These are phyloP conservation scores for Chironomus tepperi DNA, from an alignment of 1,140 invertebrate species.

Conservation along the genomic window DNA sequence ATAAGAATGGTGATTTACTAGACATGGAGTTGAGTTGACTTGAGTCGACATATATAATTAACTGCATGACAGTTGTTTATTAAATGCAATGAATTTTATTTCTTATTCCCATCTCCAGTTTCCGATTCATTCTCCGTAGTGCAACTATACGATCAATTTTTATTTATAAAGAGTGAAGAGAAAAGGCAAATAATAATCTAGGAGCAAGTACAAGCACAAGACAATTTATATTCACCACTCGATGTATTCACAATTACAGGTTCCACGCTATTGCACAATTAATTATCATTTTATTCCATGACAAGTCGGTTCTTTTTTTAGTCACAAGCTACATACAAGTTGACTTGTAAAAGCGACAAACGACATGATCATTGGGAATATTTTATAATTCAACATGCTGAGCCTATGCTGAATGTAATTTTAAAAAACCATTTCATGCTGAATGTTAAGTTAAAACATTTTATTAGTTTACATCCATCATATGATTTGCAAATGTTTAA, in stretches of 20 bases:
- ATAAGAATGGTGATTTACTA: neutral
- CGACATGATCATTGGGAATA: constrained; percentile 6
- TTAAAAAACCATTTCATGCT: neutral
- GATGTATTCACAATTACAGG: constrained; percentile 12
- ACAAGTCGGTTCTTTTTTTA: constrained; percentile 4
- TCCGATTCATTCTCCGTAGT: neutral
- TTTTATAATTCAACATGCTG: neutral
- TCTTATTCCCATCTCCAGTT: neutral
- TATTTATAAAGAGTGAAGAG: neutral
- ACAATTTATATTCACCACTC: neutral
- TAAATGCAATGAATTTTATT: constrained; percentile 15
- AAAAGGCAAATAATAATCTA: constrained; percentile 9
- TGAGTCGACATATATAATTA: constrained; percentile 3
- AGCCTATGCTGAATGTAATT: neutral
- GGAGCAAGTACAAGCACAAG: neutral
- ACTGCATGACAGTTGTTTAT: constrained; percentile 8
- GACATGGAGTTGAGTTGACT: constrained; percentile 1
- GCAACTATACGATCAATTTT: neutral
- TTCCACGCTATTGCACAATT: constrained; percentile 1
- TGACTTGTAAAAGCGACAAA: neutral
- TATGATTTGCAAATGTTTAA: too few species aligned
- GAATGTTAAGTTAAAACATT: too few species aligned
- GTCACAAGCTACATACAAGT: constrained; percentile 4
- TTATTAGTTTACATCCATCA: too few species aligned
- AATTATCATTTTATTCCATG: constrained; percentile 14